Base-by-base conservation (phyloP, 2,888 invertebrate genomes). In the Drosophila percnosoma region DNA sequence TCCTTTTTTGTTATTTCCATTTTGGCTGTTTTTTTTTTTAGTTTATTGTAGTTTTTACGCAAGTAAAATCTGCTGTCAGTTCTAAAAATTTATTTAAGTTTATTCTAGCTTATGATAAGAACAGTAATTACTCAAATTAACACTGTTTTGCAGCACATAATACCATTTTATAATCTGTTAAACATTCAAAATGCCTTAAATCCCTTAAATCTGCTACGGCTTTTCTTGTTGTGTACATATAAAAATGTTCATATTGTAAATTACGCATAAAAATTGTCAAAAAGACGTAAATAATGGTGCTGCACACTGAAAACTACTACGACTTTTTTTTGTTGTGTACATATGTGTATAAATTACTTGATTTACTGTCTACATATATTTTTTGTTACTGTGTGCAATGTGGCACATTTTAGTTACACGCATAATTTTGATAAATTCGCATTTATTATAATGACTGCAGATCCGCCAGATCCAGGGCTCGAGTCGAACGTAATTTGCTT, bases 391-490 rank as follows among this genome's bases (percentile, higher is more conserved):
- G 42, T 40, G 54, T 27, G 65, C 63, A 64, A 57, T 55, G 64
- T 69, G 54, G 65, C 71, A 72, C 87, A 85, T 80, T 82, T 81
- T 85, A 79, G 90, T 86, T 89, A 70, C 75, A 90, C 80, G 82
- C 84, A 89, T 90, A 89, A 87, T 89, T 87, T 83, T 83, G 76
- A 73, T 83, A 69, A 90, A 83, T 87, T 89, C 90, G 66, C 85
- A 82, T 90, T 90, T 89, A 82, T 87, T 74, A 88, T 90, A 87
- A 87, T 81, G 73, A 87, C 83, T 72, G 73, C 65, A 75, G 66
- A 83, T 89, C 87, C 87, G 81, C 31, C 65, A 31, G 67, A 67
- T 53, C 51, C 55, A 58, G 29, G 63, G 66, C 72, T 68, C 52
- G 42, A 29, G 15, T 60, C 40, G 38, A 42, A 31, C 62, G 61